These are phyloP conservation scores for Yponomeuta cagnagella DNA, from an alignment of 2,888 invertebrate genomes.

Conservation along the genomic window DNA sequence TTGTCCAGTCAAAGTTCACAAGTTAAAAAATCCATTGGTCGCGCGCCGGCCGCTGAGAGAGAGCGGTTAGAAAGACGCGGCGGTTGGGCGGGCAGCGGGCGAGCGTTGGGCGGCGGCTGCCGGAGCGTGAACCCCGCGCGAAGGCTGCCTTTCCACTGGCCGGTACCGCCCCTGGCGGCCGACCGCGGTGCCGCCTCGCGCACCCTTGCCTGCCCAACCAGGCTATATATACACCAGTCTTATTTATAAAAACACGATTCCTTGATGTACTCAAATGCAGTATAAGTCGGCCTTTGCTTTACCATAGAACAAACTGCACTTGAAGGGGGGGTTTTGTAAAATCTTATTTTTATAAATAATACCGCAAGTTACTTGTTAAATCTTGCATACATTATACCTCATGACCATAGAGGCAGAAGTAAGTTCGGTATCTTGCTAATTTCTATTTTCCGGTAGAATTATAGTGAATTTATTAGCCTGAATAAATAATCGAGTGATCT, in stretches of 20 bases:
- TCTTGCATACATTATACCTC: too few relatives aligned
- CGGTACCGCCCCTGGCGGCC: constrained; percentile 36
- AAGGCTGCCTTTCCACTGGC: constrained; percentile 58
- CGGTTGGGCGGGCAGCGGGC: constrained; percentile 32
- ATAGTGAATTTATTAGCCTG: too few relatives aligned
- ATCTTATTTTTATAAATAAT: too few relatives aligned
- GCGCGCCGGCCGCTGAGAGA: background rate
- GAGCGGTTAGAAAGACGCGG: background rate
- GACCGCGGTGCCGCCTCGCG: constrained; percentile 34
- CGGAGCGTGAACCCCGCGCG: constrained; percentile 33
- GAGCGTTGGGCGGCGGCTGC: constrained; percentile 22
- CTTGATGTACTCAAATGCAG: background rate
- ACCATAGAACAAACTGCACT: too few relatives aligned
- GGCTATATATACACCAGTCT: background rate
- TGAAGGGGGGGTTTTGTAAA: too few relatives aligned
- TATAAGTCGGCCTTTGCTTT: too few relatives aligned
- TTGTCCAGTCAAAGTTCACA: background rate
- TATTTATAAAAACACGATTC: too few relatives aligned
- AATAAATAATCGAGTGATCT: too few relatives aligned
- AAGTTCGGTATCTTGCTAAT: too few relatives aligned
- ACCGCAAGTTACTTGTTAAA: too few relatives aligned
- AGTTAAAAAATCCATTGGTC: background rate
- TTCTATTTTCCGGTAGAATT: too few relatives aligned
- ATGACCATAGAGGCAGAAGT: too few relatives aligned
- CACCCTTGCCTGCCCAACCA: constrained; percentile 9